A percentile compares a stretch with the other conserved stretches of the same genome.
phyloP scores from a whole-genome alignment of 53 echinoderm and acorn worm genomes.

The Holothuria leucospilota region DNA sequence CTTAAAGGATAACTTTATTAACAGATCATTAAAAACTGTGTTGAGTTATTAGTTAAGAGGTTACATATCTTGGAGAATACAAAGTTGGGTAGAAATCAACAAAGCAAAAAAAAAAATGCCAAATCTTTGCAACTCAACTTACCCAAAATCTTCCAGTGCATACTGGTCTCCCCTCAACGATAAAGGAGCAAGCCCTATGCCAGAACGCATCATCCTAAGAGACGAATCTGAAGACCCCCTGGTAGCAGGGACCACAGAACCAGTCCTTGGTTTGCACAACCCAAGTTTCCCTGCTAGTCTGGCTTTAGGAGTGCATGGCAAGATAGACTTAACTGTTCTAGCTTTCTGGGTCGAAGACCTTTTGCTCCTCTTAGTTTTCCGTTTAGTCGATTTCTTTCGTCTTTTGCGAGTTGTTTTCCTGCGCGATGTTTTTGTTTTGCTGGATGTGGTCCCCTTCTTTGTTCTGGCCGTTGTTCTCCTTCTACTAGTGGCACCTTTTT shows the following conservation, averaged over 20 bases:
- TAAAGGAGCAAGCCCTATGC: constrained; percentile 31
- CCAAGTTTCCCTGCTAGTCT: constrained; percentile 83
- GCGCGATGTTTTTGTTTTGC: constrained; percentile 49
- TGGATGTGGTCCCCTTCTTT: constrained; percentile 48
- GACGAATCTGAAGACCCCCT: constrained; percentile 8
- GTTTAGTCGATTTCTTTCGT: constrained; percentile 43
- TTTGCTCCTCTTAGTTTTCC: constrained; percentile 39
- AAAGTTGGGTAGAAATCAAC: too few species aligned
- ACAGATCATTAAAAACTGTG: too few species aligned
- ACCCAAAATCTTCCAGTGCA: constrained; percentile 31
- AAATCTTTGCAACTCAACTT: not conserved
- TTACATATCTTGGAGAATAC: too few species aligned
- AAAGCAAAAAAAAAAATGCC: too few species aligned
- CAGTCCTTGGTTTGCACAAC: constrained; percentile 83
- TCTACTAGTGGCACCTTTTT: constrained; percentile 43
- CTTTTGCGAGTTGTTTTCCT: constrained; percentile 42
- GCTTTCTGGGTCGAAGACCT: constrained; percentile 20
- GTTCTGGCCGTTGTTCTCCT: constrained; percentile 49
- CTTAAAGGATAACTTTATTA: too few species aligned
- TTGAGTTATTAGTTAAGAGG: too few species aligned
- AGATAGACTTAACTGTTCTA: constrained; percentile 62
- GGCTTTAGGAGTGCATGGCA: constrained; percentile 68
- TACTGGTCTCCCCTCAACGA: constrained; percentile 30
- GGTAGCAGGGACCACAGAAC: constrained; percentile 74
- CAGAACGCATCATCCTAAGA: constrained; percentile 4